A percentile compares a stretch with the other conserved stretches of the same genome.
phyloP scores from a whole-genome alignment of 1,140 invertebrate species.

The Coptotermes formosanus region DNA sequence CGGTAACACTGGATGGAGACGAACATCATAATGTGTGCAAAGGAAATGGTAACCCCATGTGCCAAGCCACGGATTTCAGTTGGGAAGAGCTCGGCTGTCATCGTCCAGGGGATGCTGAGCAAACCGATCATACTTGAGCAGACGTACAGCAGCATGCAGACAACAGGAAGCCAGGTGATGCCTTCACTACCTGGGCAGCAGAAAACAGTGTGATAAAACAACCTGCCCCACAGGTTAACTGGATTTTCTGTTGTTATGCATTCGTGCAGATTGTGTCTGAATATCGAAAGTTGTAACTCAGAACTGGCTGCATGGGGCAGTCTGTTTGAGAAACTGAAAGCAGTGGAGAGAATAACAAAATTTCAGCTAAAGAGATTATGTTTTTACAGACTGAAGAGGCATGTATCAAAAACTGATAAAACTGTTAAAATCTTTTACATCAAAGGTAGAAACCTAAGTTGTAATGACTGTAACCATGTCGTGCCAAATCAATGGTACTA shows the following conservation, averaged over 20 bases:
- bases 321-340: too few relatives aligned
- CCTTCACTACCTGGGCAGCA: slow-evolving; percentile 19
- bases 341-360: too few relatives aligned
- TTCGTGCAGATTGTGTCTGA: background rate
- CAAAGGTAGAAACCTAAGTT: too few relatives aligned
- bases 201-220: background rate
- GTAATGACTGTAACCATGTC: too few relatives aligned
- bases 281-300: background rate
- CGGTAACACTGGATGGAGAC: slow-evolving; percentile 53
- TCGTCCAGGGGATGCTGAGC: slow-evolving; percentile 59
- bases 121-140: slow-evolving; percentile 57
- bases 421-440: too few relatives aligned
- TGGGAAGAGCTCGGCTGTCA: slow-evolving; percentile 61
- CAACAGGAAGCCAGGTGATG: slow-evolving; percentile 44
- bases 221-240: background rate
- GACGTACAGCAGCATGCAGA: slow-evolving; percentile 55
- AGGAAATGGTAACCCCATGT: slow-evolving; percentile 52
- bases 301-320: too few relatives aligned
- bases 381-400: too few relatives aligned
- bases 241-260: background rate
- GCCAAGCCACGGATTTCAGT: slow-evolving; percentile 58
- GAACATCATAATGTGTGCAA: slow-evolving; percentile 57
- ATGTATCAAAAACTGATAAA: too few relatives aligned
- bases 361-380: too few relatives aligned
- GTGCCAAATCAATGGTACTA: too few relatives aligned